Evolutionary conservation across 1,140 invertebrate species (phyloP), one percentile per base, ranked within the genome.

Genomic region (Sycophaga agraensis): DNA sequence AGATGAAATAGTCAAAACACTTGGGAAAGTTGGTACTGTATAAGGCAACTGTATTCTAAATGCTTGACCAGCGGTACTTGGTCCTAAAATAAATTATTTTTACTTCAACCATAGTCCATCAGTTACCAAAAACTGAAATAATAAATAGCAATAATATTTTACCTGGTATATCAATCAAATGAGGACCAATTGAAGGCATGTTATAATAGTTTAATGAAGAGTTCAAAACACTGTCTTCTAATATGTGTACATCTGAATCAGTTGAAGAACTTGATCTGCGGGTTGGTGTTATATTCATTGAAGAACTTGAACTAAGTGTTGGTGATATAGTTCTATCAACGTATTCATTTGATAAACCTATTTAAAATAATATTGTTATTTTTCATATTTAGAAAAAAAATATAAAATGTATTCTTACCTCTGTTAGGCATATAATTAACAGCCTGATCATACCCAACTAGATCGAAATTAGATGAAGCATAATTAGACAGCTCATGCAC

Each of bases 401-500:
- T n/a, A 39, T 48, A 6, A 50, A 26, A 53, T 48, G 9, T 45
- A 51, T 51, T 54, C 34, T 24, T 46, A 66, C 58, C 59, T 51
- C 34, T 43, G 34, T 43, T 48, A n/a, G 64, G 63, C 12, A 68
- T 60, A 63, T 86, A 84, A 42, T 68, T 71, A 46, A 82, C 74
- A 62, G 78, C 63, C 37, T 85, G 76, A 70, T 91, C 89, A 70
- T 91, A 91, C 21, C 88, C 89, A 46, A 87, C 80, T 83, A 96
- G 87, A 70, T 94, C 92, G 74, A 88, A 92, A 0, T 91, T 90
- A 8, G 91, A 92, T 24, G 87, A 85, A 37, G 94, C 92, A 83
- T 92, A 98, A 73, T 86, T 88, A 64, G 89, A 88, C 60, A 97
- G 85, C 74, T 98, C 95, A 70, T 96, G 93, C 35, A 93, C 83